Percentiles rank a stretch among this genome's conserved stretches.
Conservation (phyloP, 2,888 invertebrate species). For the Lasiommata megera region DNA sequence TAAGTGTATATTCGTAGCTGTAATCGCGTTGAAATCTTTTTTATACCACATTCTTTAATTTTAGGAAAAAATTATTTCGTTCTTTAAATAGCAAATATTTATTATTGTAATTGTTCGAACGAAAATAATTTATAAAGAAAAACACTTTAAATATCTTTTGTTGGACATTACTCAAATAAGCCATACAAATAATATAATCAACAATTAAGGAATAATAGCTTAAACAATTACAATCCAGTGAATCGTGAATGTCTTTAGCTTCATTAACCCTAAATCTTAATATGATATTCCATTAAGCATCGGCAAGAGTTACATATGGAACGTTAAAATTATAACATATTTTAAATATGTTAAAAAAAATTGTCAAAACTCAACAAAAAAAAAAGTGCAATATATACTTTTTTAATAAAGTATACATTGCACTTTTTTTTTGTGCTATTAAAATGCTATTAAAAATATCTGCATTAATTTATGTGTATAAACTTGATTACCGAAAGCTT, state of each 20-base stretch:
- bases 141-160: neutral
- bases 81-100: too few species aligned
- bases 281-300: neutral
- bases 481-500: neutral
- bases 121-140: too few species aligned
- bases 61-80: neutral
- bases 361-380: too few species aligned
- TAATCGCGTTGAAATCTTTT: slow-evolving; percentile 8
- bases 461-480: neutral
- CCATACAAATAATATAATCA: neutral
- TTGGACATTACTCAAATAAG: neutral
- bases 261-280: neutral
- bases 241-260: neutral
- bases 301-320: neutral
- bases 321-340: neutral
- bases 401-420: too few species aligned
- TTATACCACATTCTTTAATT: neutral
- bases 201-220: neutral
- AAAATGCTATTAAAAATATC: neutral
- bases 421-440: too few species aligned
- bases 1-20: neutral
- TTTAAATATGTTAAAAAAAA: neutral
- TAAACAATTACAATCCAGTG: neutral
- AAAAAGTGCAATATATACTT: too few species aligned
- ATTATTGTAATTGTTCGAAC: too few species aligned